phyloP scores from a whole-genome alignment of 2,888 invertebrate species.

The Heteromyza rotundicornis region DNA sequence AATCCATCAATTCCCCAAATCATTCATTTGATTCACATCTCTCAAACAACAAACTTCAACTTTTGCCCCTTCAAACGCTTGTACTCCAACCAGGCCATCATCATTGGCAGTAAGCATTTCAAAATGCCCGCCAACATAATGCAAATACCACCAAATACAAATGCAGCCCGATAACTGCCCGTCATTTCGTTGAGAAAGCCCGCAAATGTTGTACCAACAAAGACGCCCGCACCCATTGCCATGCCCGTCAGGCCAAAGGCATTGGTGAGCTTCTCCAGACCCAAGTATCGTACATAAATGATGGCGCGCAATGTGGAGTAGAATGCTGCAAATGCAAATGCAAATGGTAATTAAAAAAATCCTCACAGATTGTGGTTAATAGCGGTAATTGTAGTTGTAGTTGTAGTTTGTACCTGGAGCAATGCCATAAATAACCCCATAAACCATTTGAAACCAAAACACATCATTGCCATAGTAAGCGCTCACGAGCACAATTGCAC shows the following conservation, averaged over 20 bases:
- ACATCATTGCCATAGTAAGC: slow-evolving; percentile 65
- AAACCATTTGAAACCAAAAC: slow-evolving; percentile 49
- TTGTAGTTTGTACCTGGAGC: slow-evolving; percentile 43
- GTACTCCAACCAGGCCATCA: slow-evolving; percentile 25
- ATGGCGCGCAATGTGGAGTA: slow-evolving; percentile 78
- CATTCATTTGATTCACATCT: too few relatives aligned
- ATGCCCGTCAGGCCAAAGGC: slow-evolving; percentile 78
- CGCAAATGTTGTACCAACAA: slow-evolving; percentile 67
- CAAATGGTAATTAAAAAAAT: not conserved
- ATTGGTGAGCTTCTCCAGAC: slow-evolving; percentile 78
- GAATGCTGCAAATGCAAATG: slow-evolving; percentile 66
- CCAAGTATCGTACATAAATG: slow-evolving; percentile 77
- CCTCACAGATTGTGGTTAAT: not conserved
- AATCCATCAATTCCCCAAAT: not conserved
- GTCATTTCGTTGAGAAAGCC: slow-evolving; percentile 47
- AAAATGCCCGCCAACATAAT: slow-evolving; percentile 45
- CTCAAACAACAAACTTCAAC: too few relatives aligned
- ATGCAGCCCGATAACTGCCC: slow-evolving; percentile 36
- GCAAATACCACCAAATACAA: slow-evolving; percentile 48
- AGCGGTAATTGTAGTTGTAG: not conserved
- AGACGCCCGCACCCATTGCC: slow-evolving; percentile 77
- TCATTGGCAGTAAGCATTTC: slow-evolving; percentile 43
- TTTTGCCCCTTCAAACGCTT: too few relatives aligned
- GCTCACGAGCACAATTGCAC: slow-evolving; percentile 68
- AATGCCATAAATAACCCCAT: slow-evolving; percentile 47